These are phyloP conservation scores for Mallotus villosus DNA, from an alignment of 2,797 vertebrate genomes.

Conservation along the genomic window DNA sequence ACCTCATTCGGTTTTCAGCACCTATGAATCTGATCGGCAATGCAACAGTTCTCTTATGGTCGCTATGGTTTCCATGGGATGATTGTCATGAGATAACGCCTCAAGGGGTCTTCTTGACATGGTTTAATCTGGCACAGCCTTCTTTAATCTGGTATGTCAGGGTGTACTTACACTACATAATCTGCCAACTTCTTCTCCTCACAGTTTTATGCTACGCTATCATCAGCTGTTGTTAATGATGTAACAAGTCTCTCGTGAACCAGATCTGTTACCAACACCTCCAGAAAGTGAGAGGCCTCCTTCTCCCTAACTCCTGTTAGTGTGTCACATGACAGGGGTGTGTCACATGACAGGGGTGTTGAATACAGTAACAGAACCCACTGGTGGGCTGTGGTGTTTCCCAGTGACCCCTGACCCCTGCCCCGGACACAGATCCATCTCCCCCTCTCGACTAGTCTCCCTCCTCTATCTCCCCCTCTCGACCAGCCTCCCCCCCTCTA, in stretches of 20 bases:
- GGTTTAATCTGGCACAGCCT: neutral
- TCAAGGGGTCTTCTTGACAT: neutral
- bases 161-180: neutral
- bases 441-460: neutral
- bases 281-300: slow-evolving; percentile 28
- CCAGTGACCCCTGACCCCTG: too few relatives aligned
- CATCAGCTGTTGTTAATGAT: slow-evolving; percentile 9
- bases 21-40: too few relatives aligned
- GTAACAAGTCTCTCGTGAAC: slow-evolving; percentile 27
- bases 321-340: too few relatives aligned
- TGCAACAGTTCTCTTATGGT: neutral
- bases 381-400: too few relatives aligned
- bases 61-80: neutral
- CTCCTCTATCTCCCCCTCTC: slow-evolving; percentile 16
- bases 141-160: neutral
- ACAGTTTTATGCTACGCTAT: neutral
- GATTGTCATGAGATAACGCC: neutral
- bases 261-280: slow-evolving; percentile 36
- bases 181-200: neutral
- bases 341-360: too few relatives aligned
- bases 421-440: neutral
- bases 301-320: neutral
- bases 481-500: neutral
- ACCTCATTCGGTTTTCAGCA: too few relatives aligned
- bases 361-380: neutral